A percentile compares a stretch with the other conserved stretches of the same genome.
Evolutionary conservation across 2,113 vertebrate species (phyloP).

Genomic region (Syrrhaptes paradoxus): DNA sequence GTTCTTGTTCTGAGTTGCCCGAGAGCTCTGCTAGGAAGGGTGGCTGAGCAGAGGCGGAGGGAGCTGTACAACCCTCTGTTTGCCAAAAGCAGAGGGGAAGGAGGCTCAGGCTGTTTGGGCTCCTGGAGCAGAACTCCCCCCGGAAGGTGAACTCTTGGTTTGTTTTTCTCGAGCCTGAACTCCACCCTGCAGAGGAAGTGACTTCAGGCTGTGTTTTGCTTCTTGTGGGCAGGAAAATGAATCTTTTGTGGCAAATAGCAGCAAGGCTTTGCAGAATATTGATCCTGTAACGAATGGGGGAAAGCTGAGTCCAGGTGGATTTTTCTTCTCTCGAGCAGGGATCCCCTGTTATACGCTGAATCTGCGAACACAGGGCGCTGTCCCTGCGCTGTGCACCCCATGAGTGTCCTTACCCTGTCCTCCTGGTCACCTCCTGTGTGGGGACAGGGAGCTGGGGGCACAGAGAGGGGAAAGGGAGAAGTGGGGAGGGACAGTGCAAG

Average conservation of each 20-base stretch:
- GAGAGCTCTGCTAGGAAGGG: neutral
- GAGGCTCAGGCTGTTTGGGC: accelerated
- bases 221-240: neutral
- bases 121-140: neutral
- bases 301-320: neutral
- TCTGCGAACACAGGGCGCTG: neutral
- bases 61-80: neutral
- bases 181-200: neutral
- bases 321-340: neutral
- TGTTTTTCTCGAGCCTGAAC: neutral
- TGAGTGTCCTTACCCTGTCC: neutral
- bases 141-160: neutral
- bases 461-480: neutral
- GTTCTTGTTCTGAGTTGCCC: neutral
- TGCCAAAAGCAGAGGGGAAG: neutral
- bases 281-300: accelerated
- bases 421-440: neutral
- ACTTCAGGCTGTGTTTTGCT: neutral
- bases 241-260: too few species aligned
- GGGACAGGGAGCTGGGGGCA: neutral
- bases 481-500: neutral
- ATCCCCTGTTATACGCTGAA: neutral
- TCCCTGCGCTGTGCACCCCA: neutral
- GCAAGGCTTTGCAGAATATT: neutral
- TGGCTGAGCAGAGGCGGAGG: neutral